Evolutionary conservation across 1,140 invertebrate species (phyloP), one percentile per base, ranked within the genome.

Genomic region (Aphaenogaster rudis): DNA sequence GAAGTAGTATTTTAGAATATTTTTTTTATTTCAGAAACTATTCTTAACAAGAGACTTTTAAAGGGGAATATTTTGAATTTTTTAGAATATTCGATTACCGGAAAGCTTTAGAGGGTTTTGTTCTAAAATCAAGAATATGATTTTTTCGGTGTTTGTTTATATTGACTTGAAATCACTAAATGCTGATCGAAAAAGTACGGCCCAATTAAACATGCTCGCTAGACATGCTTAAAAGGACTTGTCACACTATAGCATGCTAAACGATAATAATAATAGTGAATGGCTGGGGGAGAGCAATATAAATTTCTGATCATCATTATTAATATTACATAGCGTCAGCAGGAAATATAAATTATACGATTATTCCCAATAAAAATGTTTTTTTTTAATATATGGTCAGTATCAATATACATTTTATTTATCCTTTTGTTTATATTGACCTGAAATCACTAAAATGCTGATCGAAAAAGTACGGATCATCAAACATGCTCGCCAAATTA

Each of bases 381-480:
- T 50, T 17, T 63, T 67, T 71, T 57, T 8, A 15, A 48, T 67
- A 48, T 28, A 69, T 6, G n/a, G 4, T 48, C 67, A n/a, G 15
- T 63, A 13, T 54, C 6, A 54, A n/a, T 72, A 45, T 71, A 33
- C 7, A 59, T 48, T 33, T 72, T 81, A 57, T 67, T 45, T 39
- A 39, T 28, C 21, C 4, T 9, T 67, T 48, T 82, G 9, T 80
- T 63, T 50, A 69, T 1, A 1, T 33, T 78, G 39, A 28, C 8
- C 8, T 36, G 57, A 59, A 72, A 82, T 76, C n/a, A 54, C 21
- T 59, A 36, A 78, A 78, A 64, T 64, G 2, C 21, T 54, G 3
- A 33, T 11, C 2, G 33, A 36, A 59, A 82, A 48, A 36, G 7
- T 28, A 66, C 21, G 3, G 5, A 15, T 7, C 5, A 21, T 76